Percentiles rank a stretch among this genome's conserved stretches.
phyloP scores from a whole-genome alignment of 2,113 vertebrate genomes.

The Saguinus imperator region DNA sequence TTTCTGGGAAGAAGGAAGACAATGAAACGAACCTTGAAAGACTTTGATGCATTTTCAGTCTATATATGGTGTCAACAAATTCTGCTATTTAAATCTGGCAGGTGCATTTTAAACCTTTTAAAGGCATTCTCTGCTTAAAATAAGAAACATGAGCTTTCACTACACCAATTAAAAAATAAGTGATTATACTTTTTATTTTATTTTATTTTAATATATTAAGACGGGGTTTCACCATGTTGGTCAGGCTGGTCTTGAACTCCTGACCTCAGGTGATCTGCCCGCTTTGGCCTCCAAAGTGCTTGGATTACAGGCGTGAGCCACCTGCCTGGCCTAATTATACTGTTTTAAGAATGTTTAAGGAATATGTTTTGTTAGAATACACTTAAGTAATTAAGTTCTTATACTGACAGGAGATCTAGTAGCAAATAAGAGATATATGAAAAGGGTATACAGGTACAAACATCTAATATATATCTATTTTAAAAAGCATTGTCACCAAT shows the following conservation, averaged over 20 bases:
- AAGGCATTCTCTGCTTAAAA: not conserved
- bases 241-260: too few species aligned
- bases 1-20: not conserved
- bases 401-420: not conserved
- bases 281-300: too few species aligned
- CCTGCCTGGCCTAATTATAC: not conserved
- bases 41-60: conserved; percentile 37
- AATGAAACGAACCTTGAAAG: conserved; percentile 59
- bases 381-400: not conserved
- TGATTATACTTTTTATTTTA: not conserved
- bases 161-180: not conserved
- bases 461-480: not conserved
- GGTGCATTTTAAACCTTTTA: not conserved
- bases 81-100: not conserved
- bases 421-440: not conserved
- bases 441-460: not conserved
- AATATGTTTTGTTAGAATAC: not conserved
- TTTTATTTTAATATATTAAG: too few species aligned
- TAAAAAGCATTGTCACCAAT: not conserved
- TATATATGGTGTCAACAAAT: not conserved
- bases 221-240: too few species aligned
- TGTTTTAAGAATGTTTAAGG: conserved; percentile 12
- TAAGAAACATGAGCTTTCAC: not conserved
- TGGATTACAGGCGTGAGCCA: too few species aligned
- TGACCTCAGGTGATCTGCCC: too few species aligned